Base-by-base conservation (phyloP, 2,888 invertebrate species). In the Embidobia sp. region DNA sequence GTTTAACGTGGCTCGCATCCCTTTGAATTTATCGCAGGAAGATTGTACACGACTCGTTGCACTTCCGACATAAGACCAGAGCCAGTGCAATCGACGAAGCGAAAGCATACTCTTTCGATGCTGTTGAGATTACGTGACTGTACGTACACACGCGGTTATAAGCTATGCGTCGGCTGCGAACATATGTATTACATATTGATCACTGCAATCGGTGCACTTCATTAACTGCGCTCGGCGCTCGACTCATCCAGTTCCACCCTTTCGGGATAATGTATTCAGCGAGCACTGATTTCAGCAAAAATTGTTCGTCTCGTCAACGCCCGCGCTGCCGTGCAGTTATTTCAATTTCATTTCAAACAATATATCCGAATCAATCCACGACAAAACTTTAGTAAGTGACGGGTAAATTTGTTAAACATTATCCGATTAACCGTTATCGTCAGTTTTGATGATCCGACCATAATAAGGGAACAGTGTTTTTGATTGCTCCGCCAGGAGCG, bases 111-210 rank as follows among this genome's bases (percentile, higher is more conserved):
- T 55, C 67, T 48, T 73, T 57, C 73, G 51, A 63, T 73, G 49
- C 64, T 48, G 64, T 73, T 26, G 63, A 59, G 77, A 74, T 77
- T 77, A 64, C 67, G 46, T 57, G 11, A 18, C 16, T 27, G 35
- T 49, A 49, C 31, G 53, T 42, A 19, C 27, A 64, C 40, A 57
- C 26, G 16, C 18, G 40, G 16, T 46, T 51, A 69, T 49, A 26
- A 55, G 51, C 57, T 26, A 49, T 70, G 42, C 29, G 26, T 15
- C 18, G 13, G 33, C 40, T 33, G 31, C 37, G 53, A 66, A 63
- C 77, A 63, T 73, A 63, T 73, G 77, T 73, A 77, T 61, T 72
- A 67, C 72, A 67, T 67, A 77, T 77, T 57, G 72, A 77, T 77
- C 63, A 77, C 67, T 73, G 15, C 67, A 67, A 77, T 77, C 67